phyloP scores from a whole-genome alignment of 1,140 invertebrate genomes.

The Eulimnadia texana region DNA sequence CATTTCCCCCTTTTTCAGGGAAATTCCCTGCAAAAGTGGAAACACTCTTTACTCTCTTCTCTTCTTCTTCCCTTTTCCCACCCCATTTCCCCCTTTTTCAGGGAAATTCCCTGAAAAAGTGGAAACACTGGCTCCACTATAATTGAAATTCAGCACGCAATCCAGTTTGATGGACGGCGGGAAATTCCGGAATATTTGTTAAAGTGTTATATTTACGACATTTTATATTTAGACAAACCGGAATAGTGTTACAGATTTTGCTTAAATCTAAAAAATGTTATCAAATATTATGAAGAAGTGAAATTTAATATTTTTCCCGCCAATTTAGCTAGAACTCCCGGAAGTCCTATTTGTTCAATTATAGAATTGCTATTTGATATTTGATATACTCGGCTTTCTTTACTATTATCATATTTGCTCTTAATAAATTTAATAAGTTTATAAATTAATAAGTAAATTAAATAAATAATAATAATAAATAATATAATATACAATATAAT shows the following conservation, averaged over 20 bases:
- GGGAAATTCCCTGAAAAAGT: too few species aligned
- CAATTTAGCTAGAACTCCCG: not conserved
- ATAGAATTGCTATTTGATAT: not conserved
- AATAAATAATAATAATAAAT: not conserved
- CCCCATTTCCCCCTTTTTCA: too few species aligned
- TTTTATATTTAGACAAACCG: slow-evolving; percentile 8
- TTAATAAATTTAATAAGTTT: not conserved
- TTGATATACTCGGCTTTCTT: not conserved
- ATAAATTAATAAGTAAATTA: not conserved
- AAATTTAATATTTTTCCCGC: not conserved
- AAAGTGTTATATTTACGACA: too few species aligned
- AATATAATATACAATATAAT: not conserved
- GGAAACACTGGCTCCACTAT: too few species aligned
- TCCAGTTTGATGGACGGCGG: too few species aligned
- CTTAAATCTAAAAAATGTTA: not conserved
- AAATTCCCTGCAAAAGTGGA: too few species aligned
- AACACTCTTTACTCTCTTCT: too few species aligned
- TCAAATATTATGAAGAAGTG: not conserved
- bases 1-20: too few species aligned
- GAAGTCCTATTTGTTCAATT: not conserved
- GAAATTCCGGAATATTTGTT: too few species aligned
- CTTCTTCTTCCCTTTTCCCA: too few species aligned
- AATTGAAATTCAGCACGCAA: too few species aligned
- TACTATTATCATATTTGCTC: not conserved
- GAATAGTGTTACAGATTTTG: not conserved